Conservation (phyloP, 2,113 vertebrate genomes). For the Oreotragus oreotragus region DNA sequence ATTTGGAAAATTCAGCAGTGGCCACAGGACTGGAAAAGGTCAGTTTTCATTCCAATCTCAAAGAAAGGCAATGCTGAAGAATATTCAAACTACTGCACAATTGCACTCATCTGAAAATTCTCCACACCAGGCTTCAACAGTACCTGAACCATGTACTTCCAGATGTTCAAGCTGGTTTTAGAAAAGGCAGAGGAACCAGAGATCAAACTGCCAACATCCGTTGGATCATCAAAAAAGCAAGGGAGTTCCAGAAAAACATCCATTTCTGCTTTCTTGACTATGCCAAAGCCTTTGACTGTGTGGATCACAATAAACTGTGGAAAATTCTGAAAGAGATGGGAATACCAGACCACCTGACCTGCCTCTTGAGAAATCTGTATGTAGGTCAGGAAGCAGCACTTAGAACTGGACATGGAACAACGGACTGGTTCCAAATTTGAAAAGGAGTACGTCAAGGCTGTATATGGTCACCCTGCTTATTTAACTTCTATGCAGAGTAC, state of each 20-base stretch:
- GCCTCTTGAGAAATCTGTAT: too few species aligned
- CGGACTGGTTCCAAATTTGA: background rate
- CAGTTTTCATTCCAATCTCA: background rate
- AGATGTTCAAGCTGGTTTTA: background rate
- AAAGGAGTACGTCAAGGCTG: background rate
- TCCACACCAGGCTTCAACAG: background rate
- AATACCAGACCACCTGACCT: too few species aligned
- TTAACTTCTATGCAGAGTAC: background rate
- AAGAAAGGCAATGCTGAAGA: background rate
- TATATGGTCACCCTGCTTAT: background rate
- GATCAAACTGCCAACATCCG: background rate
- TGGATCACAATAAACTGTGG: too few species aligned
- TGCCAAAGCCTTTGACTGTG: too few species aligned
- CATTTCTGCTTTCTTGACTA: too few species aligned
- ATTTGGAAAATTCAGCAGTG: background rate
- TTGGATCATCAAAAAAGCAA: too few species aligned
- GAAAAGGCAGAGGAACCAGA: background rate
- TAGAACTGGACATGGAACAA: background rate
- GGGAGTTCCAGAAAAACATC: too few species aligned
- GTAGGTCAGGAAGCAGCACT: background rate
- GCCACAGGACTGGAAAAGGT: background rate
- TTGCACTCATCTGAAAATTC: background rate
- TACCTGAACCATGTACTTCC: background rate
- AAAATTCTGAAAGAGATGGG: too few species aligned
- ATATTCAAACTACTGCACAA: background rate